Evolutionary conservation across 2,888 invertebrate genomes (phyloP), one percentile per base, ranked within the genome.

Genomic region (Harpalus rubripes): DNA sequence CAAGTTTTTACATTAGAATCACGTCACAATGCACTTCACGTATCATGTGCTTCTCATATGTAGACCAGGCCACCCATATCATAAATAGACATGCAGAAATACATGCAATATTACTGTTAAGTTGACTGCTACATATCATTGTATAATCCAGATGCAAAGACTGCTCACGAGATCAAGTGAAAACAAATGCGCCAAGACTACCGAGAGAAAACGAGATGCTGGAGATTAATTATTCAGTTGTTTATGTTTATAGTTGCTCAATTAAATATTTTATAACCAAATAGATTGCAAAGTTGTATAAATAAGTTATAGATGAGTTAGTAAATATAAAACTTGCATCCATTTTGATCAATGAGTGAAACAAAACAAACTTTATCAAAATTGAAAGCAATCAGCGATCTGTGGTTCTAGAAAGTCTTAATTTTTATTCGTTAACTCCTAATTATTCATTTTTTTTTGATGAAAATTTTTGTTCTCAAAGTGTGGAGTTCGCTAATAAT

Each of bases 31-130:
- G 44, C 12, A 12, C 44, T 52, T 12, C 12, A 12, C 44, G 44
- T 52, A 52, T 52, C 44, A 52, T 52, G 44, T 52, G 44, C 44
- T 52, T 52, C 44, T 52, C 10, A 52, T 52, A 52, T 52, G 44
- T 52, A 52, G 44, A 52, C 12, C 44, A 52, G 44, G 44, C 44
- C 44, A 52, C 44, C 44, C 44, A 52, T 52, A 52, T 52, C 44
- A 52, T 52, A 52, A 10, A 52, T 52, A 52, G 10, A 52, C 44
- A 52, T 52, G 44, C 12, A 52, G 10, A 52, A 52, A 52, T 52
- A 52, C 44, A 52, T 52, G 44, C 44, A 12, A 52, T 52, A 32
- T 5, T 32, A 32, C 5, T 22, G 22, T 22, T 32, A 5, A 32
- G 22, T 3, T 32, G 6, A 32, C 32, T 32, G 44, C 12, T 52